Evolutionary conservation across 2,797 vertebrate genomes (phyloP).

Genomic region (Neomorphus geoffroyi): DNA sequence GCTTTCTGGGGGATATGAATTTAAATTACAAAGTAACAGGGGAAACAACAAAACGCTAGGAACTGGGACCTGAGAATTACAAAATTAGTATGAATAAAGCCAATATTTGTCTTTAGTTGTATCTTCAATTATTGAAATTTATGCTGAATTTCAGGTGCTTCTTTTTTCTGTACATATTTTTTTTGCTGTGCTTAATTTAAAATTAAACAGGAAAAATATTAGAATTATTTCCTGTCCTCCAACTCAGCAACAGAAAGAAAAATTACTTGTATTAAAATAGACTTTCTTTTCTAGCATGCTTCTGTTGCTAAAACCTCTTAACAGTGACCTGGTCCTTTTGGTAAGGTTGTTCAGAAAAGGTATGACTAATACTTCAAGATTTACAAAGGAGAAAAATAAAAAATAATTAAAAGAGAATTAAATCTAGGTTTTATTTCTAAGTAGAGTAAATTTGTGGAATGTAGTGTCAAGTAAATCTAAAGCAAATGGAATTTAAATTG

Average conservation of each 20-base stretch:
- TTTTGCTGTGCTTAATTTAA: not conserved
- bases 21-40: not conserved
- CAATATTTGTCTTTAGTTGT: not conserved
- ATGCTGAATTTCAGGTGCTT: not conserved
- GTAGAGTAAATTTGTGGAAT: not conserved
- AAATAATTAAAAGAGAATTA: not conserved
- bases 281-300: not conserved
- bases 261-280: not conserved
- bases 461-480: not conserved
- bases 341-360: not conserved
- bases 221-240: not conserved
- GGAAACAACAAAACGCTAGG: not conserved
- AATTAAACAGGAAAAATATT: not conserved
- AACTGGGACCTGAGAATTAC: not conserved
- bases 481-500: not conserved
- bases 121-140: not conserved
- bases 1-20: not conserved
- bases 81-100: not conserved
- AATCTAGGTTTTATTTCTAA: not conserved
- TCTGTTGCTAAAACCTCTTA: not conserved
- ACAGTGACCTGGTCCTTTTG: not conserved
- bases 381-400: not conserved
- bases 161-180: not conserved
- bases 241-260: not conserved
- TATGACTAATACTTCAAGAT: not conserved